Conservation (phyloP, 37 sponge, comb jelly and placozoan genomes). For the Chondrosia reniformis region DNA sequence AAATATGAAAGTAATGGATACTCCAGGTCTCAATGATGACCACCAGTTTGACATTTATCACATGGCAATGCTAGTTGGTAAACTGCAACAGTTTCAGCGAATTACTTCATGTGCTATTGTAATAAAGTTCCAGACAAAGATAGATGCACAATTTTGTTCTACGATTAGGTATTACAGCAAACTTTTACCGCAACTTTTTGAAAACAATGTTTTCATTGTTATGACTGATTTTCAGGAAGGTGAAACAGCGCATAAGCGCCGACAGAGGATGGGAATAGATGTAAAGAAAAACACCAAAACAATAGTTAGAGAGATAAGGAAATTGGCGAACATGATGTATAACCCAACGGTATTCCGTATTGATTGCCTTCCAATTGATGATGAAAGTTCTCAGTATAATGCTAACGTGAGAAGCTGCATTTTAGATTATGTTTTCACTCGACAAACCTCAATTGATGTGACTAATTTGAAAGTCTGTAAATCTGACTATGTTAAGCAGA, state of each 20-base stretch:
- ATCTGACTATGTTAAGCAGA: slow-evolving; percentile 5
- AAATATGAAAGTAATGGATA: too few species aligned
- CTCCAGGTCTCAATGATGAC: too few species aligned
- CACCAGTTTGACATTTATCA: too few species aligned
- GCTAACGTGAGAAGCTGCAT: neutral
- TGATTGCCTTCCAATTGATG: slow-evolving; percentile 21
- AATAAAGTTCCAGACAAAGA: slow-evolving; percentile 29
- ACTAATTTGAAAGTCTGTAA: slow-evolving; percentile 17
- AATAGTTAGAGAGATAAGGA: neutral
- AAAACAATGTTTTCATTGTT: slow-evolving; percentile 27
- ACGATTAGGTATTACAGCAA: slow-evolving; percentile 33
- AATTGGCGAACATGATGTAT: neutral
- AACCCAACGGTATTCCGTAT: slow-evolving; percentile 26
- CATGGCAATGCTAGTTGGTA: too few species aligned
- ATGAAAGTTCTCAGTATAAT: neutral
- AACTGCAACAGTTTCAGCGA: too few species aligned
- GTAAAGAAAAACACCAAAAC: slow-evolving; percentile 13
- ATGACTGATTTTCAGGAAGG: slow-evolving; percentile 31
- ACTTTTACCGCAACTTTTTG: slow-evolving; percentile 32
- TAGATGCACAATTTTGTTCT: slow-evolving; percentile 32
- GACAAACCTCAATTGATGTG: neutral
- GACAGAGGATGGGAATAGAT: slow-evolving; percentile 23
- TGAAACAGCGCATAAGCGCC: slow-evolving; percentile 5
- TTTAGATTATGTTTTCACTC: slow-evolving; percentile 4
- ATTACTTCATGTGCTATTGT: slow-evolving; percentile 22